phyloP scores from a whole-genome alignment of 2,113 vertebrate species.

The Podilymbus podiceps region DNA sequence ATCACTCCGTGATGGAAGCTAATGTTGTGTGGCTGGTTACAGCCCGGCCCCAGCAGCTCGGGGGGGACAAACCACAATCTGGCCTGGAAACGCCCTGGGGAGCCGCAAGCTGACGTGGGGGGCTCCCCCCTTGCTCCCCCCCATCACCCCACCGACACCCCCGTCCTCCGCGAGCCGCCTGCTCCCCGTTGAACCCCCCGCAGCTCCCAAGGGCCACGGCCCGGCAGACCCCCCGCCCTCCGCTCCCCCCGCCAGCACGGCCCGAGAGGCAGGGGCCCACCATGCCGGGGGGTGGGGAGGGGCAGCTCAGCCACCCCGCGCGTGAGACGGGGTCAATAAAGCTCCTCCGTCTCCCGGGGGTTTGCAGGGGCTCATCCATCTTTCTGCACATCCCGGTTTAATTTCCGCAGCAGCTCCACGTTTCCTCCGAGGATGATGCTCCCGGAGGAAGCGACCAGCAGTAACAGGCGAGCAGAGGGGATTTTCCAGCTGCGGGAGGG shows the following conservation, averaged over 20 bases:
- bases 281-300: rapidly evolving
- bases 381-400: background rate
- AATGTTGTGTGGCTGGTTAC: conserved; percentile 28
- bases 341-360: background rate
- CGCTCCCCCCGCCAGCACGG: rapidly evolving
- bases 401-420: background rate
- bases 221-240: background rate
- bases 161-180: rapidly evolving
- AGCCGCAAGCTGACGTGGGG: rapidly evolving
- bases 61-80: background rate
- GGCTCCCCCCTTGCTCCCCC: background rate
- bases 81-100: rapidly evolving
- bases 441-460: background rate
- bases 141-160: background rate
- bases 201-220: background rate
- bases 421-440: rapidly evolving
- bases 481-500: background rate
- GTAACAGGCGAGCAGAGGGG: background rate
- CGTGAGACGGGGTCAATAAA: background rate
- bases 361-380: background rate
- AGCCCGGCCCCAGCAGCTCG: rapidly evolving
- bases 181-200: background rate
- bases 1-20: conserved; percentile 15
- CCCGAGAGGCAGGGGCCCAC: rapidly evolving
- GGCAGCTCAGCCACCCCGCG: background rate